phyloP scores from a whole-genome alignment of 2,113 vertebrate genomes.

The Cheilinus undulatus region DNA sequence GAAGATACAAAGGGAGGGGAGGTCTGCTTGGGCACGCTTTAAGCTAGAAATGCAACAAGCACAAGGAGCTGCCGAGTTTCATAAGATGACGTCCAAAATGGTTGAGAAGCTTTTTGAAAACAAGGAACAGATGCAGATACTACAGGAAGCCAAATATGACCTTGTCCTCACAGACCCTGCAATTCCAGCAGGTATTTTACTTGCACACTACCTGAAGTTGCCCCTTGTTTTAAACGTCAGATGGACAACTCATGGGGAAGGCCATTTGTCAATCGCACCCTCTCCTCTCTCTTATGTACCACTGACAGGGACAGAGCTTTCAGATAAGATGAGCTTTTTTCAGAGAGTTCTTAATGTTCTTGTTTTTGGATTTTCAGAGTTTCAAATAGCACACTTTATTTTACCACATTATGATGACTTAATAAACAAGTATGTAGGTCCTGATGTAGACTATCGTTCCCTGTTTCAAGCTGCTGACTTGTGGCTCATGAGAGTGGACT shows the following conservation, averaged over 20 bases:
- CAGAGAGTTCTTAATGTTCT: conserved; percentile 73
- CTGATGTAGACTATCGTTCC: conserved; percentile 61
- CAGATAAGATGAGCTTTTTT: conserved; percentile 79
- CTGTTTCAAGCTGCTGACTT: conserved; percentile 81
- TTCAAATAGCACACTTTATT: background rate
- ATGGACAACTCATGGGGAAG: conserved; percentile 71
- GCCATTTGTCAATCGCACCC: conserved; percentile 72
- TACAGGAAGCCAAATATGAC: conserved; percentile 66
- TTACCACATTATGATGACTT: conserved; percentile 12
- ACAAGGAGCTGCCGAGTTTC: background rate
- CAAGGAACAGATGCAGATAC: conserved; percentile 43
- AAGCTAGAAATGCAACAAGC: conserved; percentile 55
- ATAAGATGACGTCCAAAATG: conserved; percentile 13
- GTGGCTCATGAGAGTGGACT: conserved; percentile 85
- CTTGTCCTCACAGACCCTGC: conserved; percentile 71
- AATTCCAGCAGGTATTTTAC: conserved; percentile 49
- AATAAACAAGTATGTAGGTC: conserved; percentile 69
- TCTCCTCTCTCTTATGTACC: conserved; percentile 79
- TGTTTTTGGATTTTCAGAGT: background rate
- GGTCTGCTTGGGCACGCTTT: conserved; percentile 40
- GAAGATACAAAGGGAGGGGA: conserved; percentile 47
- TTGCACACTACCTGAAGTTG: conserved; percentile 67
- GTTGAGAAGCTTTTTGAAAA: conserved; percentile 53
- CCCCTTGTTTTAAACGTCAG: conserved; percentile 79
- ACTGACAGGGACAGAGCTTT: conserved; percentile 39